Evolutionary conservation across 2,113 vertebrate genomes (phyloP).

Genomic region (Myodes glareolus): DNA sequence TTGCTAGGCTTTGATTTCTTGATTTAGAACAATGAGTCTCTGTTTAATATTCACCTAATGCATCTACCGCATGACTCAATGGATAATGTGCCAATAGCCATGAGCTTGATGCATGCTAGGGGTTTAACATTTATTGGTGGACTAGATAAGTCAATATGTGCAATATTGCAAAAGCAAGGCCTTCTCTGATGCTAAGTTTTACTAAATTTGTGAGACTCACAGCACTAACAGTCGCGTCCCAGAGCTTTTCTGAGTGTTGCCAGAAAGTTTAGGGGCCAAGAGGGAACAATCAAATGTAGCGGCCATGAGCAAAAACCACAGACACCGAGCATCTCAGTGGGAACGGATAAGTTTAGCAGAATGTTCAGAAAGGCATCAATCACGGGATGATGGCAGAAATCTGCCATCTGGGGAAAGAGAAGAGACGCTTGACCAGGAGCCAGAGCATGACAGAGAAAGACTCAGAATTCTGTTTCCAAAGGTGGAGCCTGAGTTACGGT

Average conservation of each 20-base stretch:
- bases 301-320: slow-evolving; percentile 67
- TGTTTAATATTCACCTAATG: not conserved
- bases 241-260: not conserved
- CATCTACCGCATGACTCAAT: not conserved
- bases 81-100: not conserved
- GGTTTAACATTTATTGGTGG: not conserved
- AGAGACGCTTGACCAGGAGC: slow-evolving; percentile 53
- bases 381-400: slow-evolving; percentile 44
- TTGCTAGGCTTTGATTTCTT: not conserved
- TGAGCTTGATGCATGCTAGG: not conserved
- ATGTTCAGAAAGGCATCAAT: slow-evolving; percentile 69
- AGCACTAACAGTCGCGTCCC: slow-evolving; percentile 14
- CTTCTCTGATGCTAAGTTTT: not conserved
- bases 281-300: slow-evolving; percentile 62
- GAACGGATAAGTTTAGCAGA: slow-evolving; percentile 58
- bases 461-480: not conserved
- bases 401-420: slow-evolving; percentile 23
- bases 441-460: slow-evolving; percentile 34
- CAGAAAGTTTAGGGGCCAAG: slow-evolving; percentile 52
- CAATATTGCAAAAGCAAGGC: not conserved
- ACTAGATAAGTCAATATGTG: not conserved
- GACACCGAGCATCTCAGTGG: slow-evolving; percentile 42
- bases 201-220: slow-evolving; percentile 25
- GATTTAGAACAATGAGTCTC: not conserved
- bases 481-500: not conserved